Evolutionary conservation across 2,113 vertebrate genomes (phyloP).

Genomic region (Oryzias celebensis): DNA sequence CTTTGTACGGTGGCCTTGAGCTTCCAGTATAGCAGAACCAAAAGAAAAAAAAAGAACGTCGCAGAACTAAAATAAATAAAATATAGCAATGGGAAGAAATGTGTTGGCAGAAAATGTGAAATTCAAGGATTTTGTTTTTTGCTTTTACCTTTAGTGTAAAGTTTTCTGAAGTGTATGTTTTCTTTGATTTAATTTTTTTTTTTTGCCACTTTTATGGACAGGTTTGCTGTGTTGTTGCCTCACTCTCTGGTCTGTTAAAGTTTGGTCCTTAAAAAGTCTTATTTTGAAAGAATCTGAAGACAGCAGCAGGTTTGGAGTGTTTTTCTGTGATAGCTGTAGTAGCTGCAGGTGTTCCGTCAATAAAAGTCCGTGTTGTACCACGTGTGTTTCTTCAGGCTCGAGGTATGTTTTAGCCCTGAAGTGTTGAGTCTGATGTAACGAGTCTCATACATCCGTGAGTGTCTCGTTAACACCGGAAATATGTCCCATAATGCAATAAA

Average conservation of each 20-base stretch:
- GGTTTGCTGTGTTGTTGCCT: slow-evolving; percentile 28
- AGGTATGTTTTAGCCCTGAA: not conserved
- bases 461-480: slow-evolving; percentile 58
- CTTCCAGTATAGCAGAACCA: not conserved
- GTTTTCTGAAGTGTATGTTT: too few species aligned
- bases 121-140: too few species aligned
- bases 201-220: slow-evolving; percentile 15
- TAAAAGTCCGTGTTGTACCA: slow-evolving; percentile 67
- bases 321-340: slow-evolving; percentile 50
- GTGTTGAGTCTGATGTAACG: not conserved
- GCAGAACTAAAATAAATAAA: not conserved
- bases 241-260: slow-evolving; percentile 15
- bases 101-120: too few species aligned
- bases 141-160: too few species aligned
- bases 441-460: slow-evolving; percentile 36
- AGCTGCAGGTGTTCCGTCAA: slow-evolving; percentile 65
- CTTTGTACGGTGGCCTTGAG: not conserved
- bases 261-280: too few species aligned
- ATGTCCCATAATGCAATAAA: slow-evolving; percentile 56
- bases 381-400: not conserved
- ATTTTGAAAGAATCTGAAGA: slow-evolving; percentile 33
- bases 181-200: slow-evolving; percentile 9
- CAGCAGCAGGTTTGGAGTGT: slow-evolving; percentile 26
- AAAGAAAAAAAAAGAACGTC: not conserved
- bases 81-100: too few species aligned